phyloP scores from a whole-genome alignment of 2,888 invertebrate species.

The Synanthedon vespiformis region DNA sequence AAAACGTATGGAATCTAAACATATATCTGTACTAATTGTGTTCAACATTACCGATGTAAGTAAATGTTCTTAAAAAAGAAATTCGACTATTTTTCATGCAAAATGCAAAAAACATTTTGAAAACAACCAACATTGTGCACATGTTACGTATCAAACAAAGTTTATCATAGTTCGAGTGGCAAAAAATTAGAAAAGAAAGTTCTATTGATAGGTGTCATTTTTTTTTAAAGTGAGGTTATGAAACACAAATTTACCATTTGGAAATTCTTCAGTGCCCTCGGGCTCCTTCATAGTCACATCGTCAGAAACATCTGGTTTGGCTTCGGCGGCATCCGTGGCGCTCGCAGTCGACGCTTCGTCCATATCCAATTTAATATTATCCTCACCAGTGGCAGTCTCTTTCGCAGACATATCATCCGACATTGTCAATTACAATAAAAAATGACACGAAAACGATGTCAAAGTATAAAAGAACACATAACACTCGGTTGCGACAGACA shows the following conservation, averaged over 20 bases:
- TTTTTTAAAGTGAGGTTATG: conserved; percentile 35
- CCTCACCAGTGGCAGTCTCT: conserved; percentile 28
- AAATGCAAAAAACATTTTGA: too few relatives aligned
- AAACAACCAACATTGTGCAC: too few relatives aligned
- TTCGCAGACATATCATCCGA: conserved; percentile 62
- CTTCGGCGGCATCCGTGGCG: conserved; percentile 21
- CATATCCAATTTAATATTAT: conserved; percentile 35
- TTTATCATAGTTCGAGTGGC: too few relatives aligned
- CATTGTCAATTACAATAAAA: conserved; percentile 53
- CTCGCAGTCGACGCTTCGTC: conserved; percentile 29
- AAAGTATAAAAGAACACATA: conserved; percentile 51
- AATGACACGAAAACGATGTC: conserved; percentile 43
- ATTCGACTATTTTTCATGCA: too few relatives aligned
- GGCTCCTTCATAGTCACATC: conserved; percentile 17
- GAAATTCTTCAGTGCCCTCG: conserved; percentile 17
- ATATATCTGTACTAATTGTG: too few relatives aligned
- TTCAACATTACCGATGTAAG: too few relatives aligned
- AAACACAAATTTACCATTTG: conserved; percentile 35
- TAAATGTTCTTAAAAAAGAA: too few relatives aligned
- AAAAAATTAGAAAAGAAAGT: conserved; percentile 1
- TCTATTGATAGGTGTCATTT: conserved; percentile 3
- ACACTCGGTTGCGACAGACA: conserved; percentile 48
- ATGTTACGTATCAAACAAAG: too few relatives aligned
- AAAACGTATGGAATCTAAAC: too few relatives aligned
- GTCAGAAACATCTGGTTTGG: conserved; percentile 16